Base-by-base conservation (phyloP, 2,888 invertebrate species). In the Heliconius ethilla region DNA sequence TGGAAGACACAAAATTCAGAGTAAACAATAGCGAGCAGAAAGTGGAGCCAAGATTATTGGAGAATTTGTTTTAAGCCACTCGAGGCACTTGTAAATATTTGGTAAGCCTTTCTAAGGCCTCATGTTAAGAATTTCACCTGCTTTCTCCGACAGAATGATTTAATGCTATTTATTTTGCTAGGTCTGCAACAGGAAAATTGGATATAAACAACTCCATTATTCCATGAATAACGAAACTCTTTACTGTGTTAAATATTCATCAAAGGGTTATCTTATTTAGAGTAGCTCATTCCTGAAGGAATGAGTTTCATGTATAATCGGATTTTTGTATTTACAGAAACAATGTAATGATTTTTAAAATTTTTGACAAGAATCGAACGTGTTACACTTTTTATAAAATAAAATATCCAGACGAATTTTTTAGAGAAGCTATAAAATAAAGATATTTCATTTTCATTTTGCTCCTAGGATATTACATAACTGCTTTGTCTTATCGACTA, bases 31-130 rank as follows among this genome's bases (percentile, higher is more conserved):
- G 89, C 86, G 89, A 87, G 87, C 86, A 89, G 88, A 89, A 91
- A 91, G 90, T 89, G 89, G 87, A 87, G 88, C 88, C 88, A 89
- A 91, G 91, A 93, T 92, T 92, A 93, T 91, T 89, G 89, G 88
- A 90, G 92, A 94, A 94, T 94, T 94, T 94, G 93, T 94, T 93
- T 92, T 91, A 92, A 94, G 91, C 90, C 91, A 93, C 92, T 94
- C 89, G 89, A 92, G 89, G 88, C 88, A 85, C 87, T 90, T 89
- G 92, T 92, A 91, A 94, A 94, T 94, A 93, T 94, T 94, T 94
- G 92, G 87, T 88, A 87, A 92, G 92, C 92, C 91, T 92, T 91
- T 89, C 88, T 90, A 84, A 86, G 86, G 89, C 84, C 86, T 87
- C 85, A 84, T 85, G 87, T 86, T 85, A 83, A 82, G 82, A 86